phyloP scores from a whole-genome alignment of 2,888 invertebrate genomes.

The Apoderus coryli region DNA sequence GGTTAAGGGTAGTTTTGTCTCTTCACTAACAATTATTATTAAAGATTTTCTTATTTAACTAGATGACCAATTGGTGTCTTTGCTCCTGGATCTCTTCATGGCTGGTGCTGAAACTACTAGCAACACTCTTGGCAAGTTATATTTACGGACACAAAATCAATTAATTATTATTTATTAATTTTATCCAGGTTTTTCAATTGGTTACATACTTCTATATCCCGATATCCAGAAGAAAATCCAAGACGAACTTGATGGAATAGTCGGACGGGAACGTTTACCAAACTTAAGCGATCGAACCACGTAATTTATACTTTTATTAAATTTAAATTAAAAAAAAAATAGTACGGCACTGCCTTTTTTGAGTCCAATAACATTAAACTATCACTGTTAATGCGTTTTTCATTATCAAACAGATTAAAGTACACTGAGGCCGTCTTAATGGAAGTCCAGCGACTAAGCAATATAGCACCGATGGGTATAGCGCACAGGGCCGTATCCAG shows the following conservation, averaged over 20 bases:
- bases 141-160: not conserved
- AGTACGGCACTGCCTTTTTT: too few species aligned
- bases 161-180: too few species aligned
- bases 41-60: constrained; percentile 14
- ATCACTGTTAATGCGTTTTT: too few species aligned
- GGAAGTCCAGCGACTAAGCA: constrained; percentile 37
- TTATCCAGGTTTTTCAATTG: constrained; percentile 36
- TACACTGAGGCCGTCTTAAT: constrained; percentile 34
- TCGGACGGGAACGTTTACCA: constrained; percentile 42
- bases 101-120: constrained; percentile 58
- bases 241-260: constrained; percentile 42
- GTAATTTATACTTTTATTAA: constrained; percentile 24
- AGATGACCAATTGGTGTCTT: constrained; percentile 30
- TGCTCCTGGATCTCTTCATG: constrained; percentile 52
- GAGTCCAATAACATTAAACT: too few species aligned
- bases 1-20: too few species aligned
- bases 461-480: constrained; percentile 39
- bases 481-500: constrained; percentile 36
- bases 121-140: constrained; percentile 35
- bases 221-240: constrained; percentile 43
- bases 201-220: constrained; percentile 42
- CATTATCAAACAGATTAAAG: constrained; percentile 30
- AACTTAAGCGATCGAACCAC: constrained; percentile 38
- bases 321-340: constrained; percentile 4
- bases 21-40: too few species aligned